Percentiles rank a stretch among this genome's conserved stretches.
Conservation (phyloP, 2,888 invertebrate species). For the Pyrrhia umbra region DNA sequence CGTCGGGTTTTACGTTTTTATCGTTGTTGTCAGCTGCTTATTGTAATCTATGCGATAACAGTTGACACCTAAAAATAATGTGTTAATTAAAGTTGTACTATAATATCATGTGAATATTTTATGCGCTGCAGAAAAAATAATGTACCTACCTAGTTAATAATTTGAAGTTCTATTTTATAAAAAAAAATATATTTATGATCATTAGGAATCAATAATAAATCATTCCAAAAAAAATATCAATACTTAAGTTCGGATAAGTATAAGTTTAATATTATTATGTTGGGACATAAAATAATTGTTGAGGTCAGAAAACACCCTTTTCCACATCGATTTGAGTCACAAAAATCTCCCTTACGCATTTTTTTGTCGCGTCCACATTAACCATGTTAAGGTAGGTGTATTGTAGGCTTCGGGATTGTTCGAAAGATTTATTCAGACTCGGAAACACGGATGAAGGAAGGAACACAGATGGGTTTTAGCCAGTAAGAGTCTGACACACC, state of each 20-base stretch:
- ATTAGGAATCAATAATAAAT: too few relatives aligned
- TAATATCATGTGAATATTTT: constrained; percentile 23
- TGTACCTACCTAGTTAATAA: not conserved
- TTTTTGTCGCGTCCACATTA: not conserved
- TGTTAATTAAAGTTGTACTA: constrained; percentile 32
- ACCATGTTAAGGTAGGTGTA: not conserved
- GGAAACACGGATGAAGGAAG: too few relatives aligned
- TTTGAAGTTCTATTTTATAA: too few relatives aligned
- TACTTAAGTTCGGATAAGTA: too few relatives aligned
- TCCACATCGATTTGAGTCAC: not conserved
- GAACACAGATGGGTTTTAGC: too few relatives aligned
- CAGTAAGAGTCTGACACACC: too few relatives aligned
- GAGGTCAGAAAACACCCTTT: not conserved
- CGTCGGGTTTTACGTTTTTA: constrained; percentile 15
- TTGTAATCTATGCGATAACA: constrained; percentile 42
- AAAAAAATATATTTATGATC: too few relatives aligned
- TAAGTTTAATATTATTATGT: too few relatives aligned
- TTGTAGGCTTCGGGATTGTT: too few relatives aligned
- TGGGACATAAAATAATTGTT: not conserved
- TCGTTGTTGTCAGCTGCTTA: constrained; percentile 40
- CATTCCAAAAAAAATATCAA: too few relatives aligned
- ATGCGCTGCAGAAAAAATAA: not conserved
- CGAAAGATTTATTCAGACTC: too few relatives aligned
- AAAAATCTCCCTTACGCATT: not conserved
- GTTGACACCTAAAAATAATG: constrained; percentile 28